A percentile compares a stretch with the other conserved stretches of the same genome.
Evolutionary conservation across 92 coral and sea anemone species (phyloP).

Genomic region (Umimayanthus kanabou): DNA sequence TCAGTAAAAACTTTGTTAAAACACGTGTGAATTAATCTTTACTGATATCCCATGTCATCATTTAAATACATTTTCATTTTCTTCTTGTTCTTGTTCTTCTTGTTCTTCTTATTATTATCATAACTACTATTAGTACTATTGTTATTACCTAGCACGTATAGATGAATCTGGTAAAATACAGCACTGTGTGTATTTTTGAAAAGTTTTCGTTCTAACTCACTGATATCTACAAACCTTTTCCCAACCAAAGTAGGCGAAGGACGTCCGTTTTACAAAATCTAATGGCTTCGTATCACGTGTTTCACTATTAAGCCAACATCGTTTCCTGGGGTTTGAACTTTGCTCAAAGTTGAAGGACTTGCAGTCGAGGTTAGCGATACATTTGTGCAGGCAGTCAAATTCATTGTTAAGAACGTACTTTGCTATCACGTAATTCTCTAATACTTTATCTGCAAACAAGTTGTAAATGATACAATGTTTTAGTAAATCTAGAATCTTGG

Average conservation of each 20-base stretch:
- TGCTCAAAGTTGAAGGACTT: conserved; percentile 27
- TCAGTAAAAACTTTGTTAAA: no score
- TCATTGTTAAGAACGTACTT: conserved; percentile 3
- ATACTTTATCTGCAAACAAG: conserved; percentile 6
- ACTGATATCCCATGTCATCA: no score
- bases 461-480: not conserved
- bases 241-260: conserved; percentile 36
- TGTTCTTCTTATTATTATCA: no score
- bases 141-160: no score
- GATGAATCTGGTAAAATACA: no score
- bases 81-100: no score
- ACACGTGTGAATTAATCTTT: no score
- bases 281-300: conserved; percentile 27
- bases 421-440: conserved; percentile 16
- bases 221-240: conserved; percentile 20
- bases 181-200: no score
- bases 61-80: no score
- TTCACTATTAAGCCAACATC: conserved; percentile 29
- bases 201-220: no score
- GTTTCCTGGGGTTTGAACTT: not conserved
- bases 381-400: conserved; percentile 34
- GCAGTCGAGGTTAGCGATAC: conserved; percentile 13
- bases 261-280: conserved; percentile 8
- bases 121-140: no score
- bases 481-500: no score